Percentiles rank a stretch among this genome's conserved stretches.
phyloP scores from a whole-genome alignment of 2,888 invertebrate species.

The Synergus umbraculus region DNA sequence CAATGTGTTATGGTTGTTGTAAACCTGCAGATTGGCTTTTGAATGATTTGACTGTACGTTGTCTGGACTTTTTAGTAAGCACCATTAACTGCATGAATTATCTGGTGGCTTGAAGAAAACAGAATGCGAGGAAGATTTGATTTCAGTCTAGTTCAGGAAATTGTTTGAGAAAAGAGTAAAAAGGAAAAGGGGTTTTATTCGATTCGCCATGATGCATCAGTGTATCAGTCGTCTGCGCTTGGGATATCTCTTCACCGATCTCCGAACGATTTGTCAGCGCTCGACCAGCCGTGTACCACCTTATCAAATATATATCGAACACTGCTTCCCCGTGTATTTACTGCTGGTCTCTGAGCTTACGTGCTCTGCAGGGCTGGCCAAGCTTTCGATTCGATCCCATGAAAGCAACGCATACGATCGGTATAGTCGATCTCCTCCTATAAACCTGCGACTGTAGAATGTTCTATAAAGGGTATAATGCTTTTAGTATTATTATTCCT shows the following conservation, averaged over 20 bases:
- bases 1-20: too few species aligned
- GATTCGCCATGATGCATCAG: constrained; percentile 63
- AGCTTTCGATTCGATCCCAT: constrained; percentile 43
- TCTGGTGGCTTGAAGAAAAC: neutral
- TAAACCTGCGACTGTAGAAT: constrained; percentile 19
- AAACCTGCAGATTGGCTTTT: too few species aligned
- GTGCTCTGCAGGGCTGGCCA: constrained; percentile 51
- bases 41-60: neutral
- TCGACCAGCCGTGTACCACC: constrained; percentile 72
- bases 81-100: neutral
- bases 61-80: neutral
- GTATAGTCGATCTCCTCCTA: constrained; percentile 38
- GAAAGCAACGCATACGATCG: constrained; percentile 25
- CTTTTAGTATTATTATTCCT: constrained; percentile 13
- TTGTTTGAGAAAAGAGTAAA: neutral
- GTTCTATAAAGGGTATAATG: constrained; percentile 24
- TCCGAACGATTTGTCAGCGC: constrained; percentile 74
- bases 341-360: constrained; percentile 61
- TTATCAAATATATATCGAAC: constrained; percentile 76
- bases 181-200: constrained; percentile 52
- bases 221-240: constrained; percentile 63
- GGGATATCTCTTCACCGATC: constrained; percentile 71
- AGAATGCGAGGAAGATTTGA: neutral
- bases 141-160: constrained; percentile 31
- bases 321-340: constrained; percentile 72